These are phyloP conservation scores for Penaeus chinensis DNA, from an alignment of 1,140 invertebrate genomes.

Conservation along the genomic window DNA sequence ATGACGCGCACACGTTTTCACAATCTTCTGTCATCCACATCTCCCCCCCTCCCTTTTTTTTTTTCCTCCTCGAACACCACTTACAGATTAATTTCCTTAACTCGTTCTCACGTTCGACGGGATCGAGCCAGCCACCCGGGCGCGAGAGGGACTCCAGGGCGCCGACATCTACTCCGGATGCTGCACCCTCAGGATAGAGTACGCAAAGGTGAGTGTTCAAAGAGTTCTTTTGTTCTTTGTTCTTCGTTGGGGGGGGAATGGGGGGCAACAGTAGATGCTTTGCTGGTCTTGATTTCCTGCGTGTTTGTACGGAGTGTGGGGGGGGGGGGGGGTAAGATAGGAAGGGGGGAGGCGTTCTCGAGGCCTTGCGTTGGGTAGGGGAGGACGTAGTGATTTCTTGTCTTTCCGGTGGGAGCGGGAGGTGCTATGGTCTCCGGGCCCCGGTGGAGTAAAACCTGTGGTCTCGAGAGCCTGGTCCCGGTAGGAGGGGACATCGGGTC, in stretches of 20 bases:
- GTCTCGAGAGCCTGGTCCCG: too few species aligned
- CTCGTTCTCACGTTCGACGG: slow-evolving; percentile 85
- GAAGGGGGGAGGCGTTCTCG: too few species aligned
- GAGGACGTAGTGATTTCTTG: too few species aligned
- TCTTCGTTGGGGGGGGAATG: background rate
- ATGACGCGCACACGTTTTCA: background rate
- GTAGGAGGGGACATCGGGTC: too few species aligned
- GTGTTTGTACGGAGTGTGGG: too few species aligned
- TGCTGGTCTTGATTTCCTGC: too few species aligned
- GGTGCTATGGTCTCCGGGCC: too few species aligned
- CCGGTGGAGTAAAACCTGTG: too few species aligned
- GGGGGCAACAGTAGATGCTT: background rate
- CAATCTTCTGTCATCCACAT: background rate
- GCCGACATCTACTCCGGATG: slow-evolving; percentile 99
- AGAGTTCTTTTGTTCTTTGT: slow-evolving; percentile 16
- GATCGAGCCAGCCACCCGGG: slow-evolving; percentile 92
- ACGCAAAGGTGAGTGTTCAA: slow-evolving; percentile 90
- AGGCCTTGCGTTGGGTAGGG: too few species aligned
- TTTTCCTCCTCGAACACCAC: background rate
- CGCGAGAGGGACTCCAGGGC: slow-evolving; percentile 94
- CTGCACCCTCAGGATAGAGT: slow-evolving; percentile 99
- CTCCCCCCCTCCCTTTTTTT: background rate
- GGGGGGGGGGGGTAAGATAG: too few species aligned
- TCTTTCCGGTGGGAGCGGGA: too few species aligned
- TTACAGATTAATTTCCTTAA: slow-evolving; percentile 69